Evolutionary conservation across 2,797 vertebrate genomes (phyloP).

Genomic region (Helostoma temminkii): DNA sequence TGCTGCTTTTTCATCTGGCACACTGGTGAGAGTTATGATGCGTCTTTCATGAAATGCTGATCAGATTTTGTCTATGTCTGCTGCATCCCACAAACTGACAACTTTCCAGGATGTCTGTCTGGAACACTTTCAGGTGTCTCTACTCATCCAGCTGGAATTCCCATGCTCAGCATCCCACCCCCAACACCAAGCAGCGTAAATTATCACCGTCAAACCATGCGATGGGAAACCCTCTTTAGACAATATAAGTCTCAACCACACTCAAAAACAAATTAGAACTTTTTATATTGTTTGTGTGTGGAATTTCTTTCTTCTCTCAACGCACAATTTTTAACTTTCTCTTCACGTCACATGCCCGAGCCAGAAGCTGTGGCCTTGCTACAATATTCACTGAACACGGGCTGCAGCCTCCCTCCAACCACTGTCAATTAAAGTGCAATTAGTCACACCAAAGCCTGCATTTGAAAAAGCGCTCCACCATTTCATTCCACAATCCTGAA

Average conservation of each 20-base stretch:
- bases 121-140: constrained; percentile 63
- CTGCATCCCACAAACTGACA: constrained; percentile 50
- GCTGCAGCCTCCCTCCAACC: constrained; percentile 38
- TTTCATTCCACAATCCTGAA: constrained; percentile 71
- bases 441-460: constrained; percentile 75
- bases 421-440: constrained; percentile 84
- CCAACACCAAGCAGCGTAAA: neutral
- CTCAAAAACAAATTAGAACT: constrained; percentile 11
- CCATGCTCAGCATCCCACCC: constrained; percentile 19
- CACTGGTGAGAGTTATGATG: constrained; percentile 28
- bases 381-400: constrained; percentile 36
- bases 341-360: constrained; percentile 21
- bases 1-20: constrained; percentile 55
- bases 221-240: constrained; percentile 9
- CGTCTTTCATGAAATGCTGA: constrained; percentile 36
- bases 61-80: constrained; percentile 47
- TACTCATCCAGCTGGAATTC: constrained; percentile 36
- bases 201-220: constrained; percentile 8
- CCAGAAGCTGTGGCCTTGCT: constrained; percentile 25
- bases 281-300: neutral
- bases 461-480: constrained; percentile 59
- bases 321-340: constrained; percentile 38
- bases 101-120: constrained; percentile 62
- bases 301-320: constrained; percentile 13
- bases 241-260: neutral